Evolutionary conservation across 2,797 vertebrate genomes (phyloP).

Genomic region (Argentina silus): DNA sequence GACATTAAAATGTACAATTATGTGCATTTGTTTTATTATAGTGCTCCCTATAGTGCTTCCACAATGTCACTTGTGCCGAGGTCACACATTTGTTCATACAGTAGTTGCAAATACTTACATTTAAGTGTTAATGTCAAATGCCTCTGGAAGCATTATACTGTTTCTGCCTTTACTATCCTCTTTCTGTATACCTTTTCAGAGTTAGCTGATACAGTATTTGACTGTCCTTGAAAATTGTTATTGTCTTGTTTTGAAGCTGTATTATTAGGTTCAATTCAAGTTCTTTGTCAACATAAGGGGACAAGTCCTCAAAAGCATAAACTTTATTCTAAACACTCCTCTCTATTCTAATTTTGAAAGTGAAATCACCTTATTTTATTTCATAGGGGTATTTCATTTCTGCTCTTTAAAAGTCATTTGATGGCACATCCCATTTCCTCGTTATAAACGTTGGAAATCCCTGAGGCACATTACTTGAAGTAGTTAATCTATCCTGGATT

Average conservation of each 20-base stretch:
- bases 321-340: background rate
- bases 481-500: conserved; percentile 5
- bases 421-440: conserved; percentile 2
- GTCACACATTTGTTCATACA: too few species aligned
- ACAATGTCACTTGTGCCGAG: too few species aligned
- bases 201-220: background rate
- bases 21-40: too few species aligned
- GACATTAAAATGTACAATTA: too few species aligned
- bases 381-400: conserved; percentile 17
- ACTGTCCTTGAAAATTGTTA: background rate
- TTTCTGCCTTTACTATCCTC: too few species aligned
- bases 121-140: too few species aligned
- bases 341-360: background rate
- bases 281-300: background rate
- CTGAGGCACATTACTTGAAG: background rate
- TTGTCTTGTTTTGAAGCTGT: background rate
- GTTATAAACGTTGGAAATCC: background rate
- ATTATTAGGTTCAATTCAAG: background rate
- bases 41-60: too few species aligned
- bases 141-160: too few species aligned
- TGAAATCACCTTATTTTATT: background rate
- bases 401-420: conserved; percentile 2
- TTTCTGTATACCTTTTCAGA: background rate
- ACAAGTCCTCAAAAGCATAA: background rate
- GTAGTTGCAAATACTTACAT: too few species aligned